Evolutionary conservation across 2,888 invertebrate species (phyloP), one percentile per base, ranked within the genome.

Genomic region (Catocala nupta): DNA sequence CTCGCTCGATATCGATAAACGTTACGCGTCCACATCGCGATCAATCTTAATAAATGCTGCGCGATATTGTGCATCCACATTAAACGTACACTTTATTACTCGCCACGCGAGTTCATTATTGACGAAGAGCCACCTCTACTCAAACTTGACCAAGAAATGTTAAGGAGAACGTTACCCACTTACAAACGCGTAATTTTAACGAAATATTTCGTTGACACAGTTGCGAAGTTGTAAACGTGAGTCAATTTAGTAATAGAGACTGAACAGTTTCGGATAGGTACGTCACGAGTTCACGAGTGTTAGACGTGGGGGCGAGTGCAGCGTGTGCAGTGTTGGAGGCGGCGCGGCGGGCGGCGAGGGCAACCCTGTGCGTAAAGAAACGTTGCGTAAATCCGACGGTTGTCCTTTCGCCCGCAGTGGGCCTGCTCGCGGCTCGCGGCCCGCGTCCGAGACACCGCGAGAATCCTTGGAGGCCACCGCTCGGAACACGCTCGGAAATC

Each of bases 401-500:
- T 88, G 89, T 89, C 89, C 89, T 89, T 88, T 89, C 88, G 88
- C 85, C 82, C 69, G 81, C 80, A 61, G 75, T 66, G 34, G 42
- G 58, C 63, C 61, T 60, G 69, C 68, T 9, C 63, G 71, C 66
- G 65, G 70, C 73, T 55, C 59, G 71, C 75, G 78, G 75, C 81
- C 83, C 82, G 88, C 88, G 89, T 81, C 87, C 90, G 84, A 90
- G 88, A 88, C 87, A 85, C 85, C 80, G 85, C 84, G 90, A 91
- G 91, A 92, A 92, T 92, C 92, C 92, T 92, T 90, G 90, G 92
- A 90, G 92, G 92, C 90, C 92, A 85, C 85, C 87, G 92, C 84
- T 92, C 91, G 90, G 90, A 91, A 90, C 91, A 89, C 90, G 92
- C 91, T 92, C 93, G 93, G 93, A 94, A 94, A 94, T 94, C 93